Evolutionary conservation across 2,797 vertebrate species (phyloP).

Genomic region (Onychomys torridus): DNA sequence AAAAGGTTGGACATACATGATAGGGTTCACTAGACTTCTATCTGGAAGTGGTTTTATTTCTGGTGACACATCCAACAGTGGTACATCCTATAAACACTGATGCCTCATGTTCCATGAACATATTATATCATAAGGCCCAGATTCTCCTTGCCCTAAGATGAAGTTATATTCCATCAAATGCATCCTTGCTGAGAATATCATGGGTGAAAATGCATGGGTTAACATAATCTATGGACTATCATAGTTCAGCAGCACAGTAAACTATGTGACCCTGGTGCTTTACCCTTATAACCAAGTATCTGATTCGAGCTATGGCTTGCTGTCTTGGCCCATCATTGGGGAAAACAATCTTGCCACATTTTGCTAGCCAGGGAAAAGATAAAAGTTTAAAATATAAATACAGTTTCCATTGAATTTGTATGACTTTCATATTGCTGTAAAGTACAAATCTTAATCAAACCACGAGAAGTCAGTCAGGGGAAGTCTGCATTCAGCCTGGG

Average conservation of each 20-base stretch:
- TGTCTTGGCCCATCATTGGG: background rate
- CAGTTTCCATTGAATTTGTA: background rate
- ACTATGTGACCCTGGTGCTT: too few species aligned
- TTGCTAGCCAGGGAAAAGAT: background rate
- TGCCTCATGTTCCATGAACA: slow-evolving; percentile 4
- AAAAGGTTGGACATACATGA: background rate
- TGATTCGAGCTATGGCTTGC: background rate
- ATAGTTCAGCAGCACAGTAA: background rate
- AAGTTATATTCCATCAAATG: background rate
- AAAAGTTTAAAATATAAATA: background rate
- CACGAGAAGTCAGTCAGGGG: background rate
- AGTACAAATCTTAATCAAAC: background rate
- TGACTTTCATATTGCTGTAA: background rate
- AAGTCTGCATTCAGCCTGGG: background rate
- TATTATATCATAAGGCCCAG: background rate
- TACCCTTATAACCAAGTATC: too few species aligned
- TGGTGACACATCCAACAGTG: background rate
- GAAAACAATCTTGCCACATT: background rate
- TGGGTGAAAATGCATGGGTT: background rate
- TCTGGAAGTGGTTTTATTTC: background rate
- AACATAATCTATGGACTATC: background rate
- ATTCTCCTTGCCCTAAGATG: background rate
- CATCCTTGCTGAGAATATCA: background rate
- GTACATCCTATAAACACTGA: background rate
- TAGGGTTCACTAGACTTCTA: background rate